Percentiles rank a stretch among this genome's conserved stretches.
Conservation (phyloP, 1,140 invertebrate genomes). For the Antheraea mylitta region DNA sequence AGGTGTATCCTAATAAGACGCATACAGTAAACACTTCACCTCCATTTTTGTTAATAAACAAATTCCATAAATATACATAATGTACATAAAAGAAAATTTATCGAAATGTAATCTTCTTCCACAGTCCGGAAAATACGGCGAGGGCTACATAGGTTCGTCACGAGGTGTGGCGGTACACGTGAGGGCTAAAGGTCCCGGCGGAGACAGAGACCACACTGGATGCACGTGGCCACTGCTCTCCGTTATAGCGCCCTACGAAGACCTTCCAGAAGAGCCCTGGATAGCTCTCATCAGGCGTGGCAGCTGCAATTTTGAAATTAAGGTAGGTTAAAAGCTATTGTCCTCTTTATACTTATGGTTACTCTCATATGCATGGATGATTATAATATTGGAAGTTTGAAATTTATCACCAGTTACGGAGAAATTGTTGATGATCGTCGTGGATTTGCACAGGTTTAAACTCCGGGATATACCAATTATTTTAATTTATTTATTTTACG, state of each 20-base stretch:
- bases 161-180: conserved; percentile 74
- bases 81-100: not conserved
- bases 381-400: too few species aligned
- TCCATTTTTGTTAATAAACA: too few species aligned
- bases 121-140: conserved; percentile 85
- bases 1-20: too few species aligned
- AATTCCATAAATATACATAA: too few species aligned
- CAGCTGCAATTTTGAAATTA: conserved; percentile 87
- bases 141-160: conserved; percentile 78
- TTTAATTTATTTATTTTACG: too few species aligned
- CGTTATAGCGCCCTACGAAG: conserved; percentile 66
- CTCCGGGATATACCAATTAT: too few species aligned
- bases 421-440: too few species aligned
- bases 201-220: conserved; percentile 81
- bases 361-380: too few species aligned
- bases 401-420: too few species aligned
- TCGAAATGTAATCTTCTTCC: conserved; percentile 10
- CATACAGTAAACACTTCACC: too few species aligned
- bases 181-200: conserved; percentile 78
- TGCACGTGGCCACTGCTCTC: conserved; percentile 82
- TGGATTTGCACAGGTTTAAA: too few species aligned
- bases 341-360: too few species aligned
- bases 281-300: conserved; percentile 87
- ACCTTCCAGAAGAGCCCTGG: conserved; percentile 81
- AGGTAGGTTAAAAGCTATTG: conserved; percentile 59